These are phyloP conservation scores for Hoplostethus atlanticus DNA, from an alignment of 2,797 vertebrate genomes.

Conservation along the genomic window DNA sequence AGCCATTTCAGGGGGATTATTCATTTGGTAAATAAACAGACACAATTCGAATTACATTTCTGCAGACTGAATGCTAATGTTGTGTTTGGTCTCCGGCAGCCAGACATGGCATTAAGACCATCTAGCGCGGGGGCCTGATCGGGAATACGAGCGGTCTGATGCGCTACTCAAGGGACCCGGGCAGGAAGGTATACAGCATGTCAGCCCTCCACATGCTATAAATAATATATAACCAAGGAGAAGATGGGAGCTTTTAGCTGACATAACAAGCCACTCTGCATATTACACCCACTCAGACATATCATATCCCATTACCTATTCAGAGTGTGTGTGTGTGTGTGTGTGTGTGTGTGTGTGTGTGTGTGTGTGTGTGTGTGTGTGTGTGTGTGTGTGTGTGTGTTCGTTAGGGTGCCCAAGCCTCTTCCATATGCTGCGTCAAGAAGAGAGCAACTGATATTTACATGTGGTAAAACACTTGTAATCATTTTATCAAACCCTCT, in stretches of 20 bases:
- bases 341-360: no score
- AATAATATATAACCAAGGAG: constrained; percentile 73
- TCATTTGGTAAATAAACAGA: background rate
- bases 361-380: no score
- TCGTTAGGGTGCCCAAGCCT: background rate
- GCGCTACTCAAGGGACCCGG: constrained; percentile 28
- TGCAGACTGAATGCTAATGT: constrained; percentile 16
- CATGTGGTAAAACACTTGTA: background rate
- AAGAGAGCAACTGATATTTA: constrained; percentile 14
- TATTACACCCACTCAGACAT: constrained; percentile 67
- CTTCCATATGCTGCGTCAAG: constrained; percentile 59
- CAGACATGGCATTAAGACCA: background rate
- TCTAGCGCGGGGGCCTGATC: background rate
- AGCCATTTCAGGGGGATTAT: constrained; percentile 10
- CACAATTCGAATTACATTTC: constrained; percentile 7
- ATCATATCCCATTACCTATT: constrained; percentile 66
- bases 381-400: no score
- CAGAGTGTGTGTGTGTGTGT: background rate
- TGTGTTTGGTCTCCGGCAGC: constrained; percentile 4
- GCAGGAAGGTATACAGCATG: constrained; percentile 61
- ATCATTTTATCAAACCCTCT: background rate
- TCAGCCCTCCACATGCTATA: constrained; percentile 50
- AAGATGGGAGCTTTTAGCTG: constrained; percentile 73
- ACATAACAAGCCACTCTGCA: constrained; percentile 72
- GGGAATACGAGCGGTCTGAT: constrained; percentile 16